A percentile compares a stretch with the other conserved stretches of the same genome.
phyloP scores from a whole-genome alignment of 2,113 vertebrate species.

The Paraplagusia blochii region DNA sequence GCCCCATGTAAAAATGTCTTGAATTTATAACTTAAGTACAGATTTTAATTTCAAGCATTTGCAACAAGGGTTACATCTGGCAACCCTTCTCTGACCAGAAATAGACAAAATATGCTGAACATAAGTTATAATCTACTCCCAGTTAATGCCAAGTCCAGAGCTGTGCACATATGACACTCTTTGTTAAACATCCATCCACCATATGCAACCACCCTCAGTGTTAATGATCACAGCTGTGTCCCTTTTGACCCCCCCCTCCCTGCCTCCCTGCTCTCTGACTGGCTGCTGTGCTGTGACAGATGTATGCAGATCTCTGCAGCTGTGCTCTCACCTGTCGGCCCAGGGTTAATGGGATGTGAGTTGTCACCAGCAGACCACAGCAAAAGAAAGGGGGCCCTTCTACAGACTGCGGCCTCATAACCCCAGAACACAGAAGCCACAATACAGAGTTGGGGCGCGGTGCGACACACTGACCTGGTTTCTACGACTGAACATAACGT shows the following conservation, averaged over 20 bases:
- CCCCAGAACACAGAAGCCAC: conserved; percentile 19
- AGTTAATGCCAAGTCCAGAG: too few species aligned
- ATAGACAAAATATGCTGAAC: too few species aligned
- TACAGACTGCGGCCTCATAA: conserved; percentile 5
- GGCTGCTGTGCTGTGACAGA: conserved; percentile 52
- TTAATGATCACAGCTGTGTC: conserved; percentile 59
- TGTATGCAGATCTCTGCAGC: conserved; percentile 61
- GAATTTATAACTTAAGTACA: too few species aligned
- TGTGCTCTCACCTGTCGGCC: conserved; percentile 68
- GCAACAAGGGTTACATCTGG: too few species aligned
- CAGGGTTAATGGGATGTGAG: conserved; percentile 59
- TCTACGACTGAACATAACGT: conserved; percentile 8
- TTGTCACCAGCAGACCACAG: conserved; percentile 26
- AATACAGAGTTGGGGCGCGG: conserved; percentile 1
- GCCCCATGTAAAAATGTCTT: background rate
- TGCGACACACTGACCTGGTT: conserved; percentile 59
- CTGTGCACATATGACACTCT: background rate
- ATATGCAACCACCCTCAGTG: conserved; percentile 11
- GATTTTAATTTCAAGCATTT: too few species aligned
- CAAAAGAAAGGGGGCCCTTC: conserved; percentile 18
- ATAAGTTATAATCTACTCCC: too few species aligned
- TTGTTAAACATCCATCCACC: background rate
- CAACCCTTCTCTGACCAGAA: too few species aligned
- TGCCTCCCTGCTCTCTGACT: background rate
- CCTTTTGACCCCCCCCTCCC: conserved; percentile 21